phyloP scores from a whole-genome alignment of 1,140 invertebrate species.

The Conopomorpha cramerella region DNA sequence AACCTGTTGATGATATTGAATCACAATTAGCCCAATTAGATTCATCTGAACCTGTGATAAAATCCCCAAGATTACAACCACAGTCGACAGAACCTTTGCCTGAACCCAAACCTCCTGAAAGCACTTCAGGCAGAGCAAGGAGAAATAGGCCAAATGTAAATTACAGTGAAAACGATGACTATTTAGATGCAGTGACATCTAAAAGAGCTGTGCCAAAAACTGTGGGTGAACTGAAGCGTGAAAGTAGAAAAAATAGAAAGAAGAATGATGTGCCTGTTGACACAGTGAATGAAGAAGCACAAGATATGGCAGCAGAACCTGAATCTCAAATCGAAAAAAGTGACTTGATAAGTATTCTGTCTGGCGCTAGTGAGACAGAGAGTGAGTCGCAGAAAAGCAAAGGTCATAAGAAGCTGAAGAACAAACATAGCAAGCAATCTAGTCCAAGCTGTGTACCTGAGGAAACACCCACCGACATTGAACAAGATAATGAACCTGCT shows the following conservation, averaged over 20 bases:
- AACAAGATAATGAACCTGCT: conserved; percentile 15
- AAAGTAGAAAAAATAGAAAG: conserved; percentile 30
- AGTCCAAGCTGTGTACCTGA: conserved; percentile 29
- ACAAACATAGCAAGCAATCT: conserved; percentile 41
- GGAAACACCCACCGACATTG: too few species aligned
- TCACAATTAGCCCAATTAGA: conserved; percentile 37
- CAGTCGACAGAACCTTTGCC: conserved; percentile 34
- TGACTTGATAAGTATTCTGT: conserved; percentile 38
- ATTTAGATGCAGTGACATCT: conserved; percentile 32
- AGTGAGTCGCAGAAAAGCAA: conserved; percentile 22
- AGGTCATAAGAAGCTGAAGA: conserved; percentile 32
- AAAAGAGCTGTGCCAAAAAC: conserved; percentile 32
- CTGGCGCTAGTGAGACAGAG: conserved; percentile 27
- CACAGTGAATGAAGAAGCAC: conserved; percentile 17
- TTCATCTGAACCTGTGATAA: conserved; percentile 18
- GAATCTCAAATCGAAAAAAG: conserved; percentile 29
- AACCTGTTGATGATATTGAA: conserved; percentile 33
- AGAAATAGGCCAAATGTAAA: conserved; percentile 57
- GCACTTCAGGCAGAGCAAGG: conserved; percentile 34
- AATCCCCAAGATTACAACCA: conserved; percentile 27
- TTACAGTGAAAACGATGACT: conserved; percentile 59
- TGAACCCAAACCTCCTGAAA: conserved; percentile 47
- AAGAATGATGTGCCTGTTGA: conserved; percentile 22
- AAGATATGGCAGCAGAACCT: conserved; percentile 12
- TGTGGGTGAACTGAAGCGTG: conserved; percentile 41